These are phyloP conservation scores for Epinephelus moara DNA, from an alignment of 2,113 vertebrate genomes.

Conservation along the genomic window DNA sequence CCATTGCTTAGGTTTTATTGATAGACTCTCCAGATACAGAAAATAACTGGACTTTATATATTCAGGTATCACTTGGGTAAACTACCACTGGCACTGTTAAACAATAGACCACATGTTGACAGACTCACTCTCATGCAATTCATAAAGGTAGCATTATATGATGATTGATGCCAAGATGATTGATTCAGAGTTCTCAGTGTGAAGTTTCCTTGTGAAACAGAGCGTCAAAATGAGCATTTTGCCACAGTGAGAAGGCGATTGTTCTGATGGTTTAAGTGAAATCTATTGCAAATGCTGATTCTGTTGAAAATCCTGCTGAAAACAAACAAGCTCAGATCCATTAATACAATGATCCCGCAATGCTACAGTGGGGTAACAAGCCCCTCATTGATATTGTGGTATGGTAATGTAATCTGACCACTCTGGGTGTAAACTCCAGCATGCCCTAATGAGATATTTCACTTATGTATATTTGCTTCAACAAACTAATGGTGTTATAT, in stretches of 20 bases:
- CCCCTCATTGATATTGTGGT: slow-evolving; percentile 4
- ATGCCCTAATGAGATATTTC: slow-evolving; percentile 19
- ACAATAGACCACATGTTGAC: background rate
- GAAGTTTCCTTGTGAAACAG: slow-evolving; percentile 17
- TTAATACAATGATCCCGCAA: slow-evolving; percentile 34
- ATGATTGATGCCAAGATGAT: too few relatives aligned
- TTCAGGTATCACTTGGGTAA: background rate
- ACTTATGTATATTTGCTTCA: background rate
- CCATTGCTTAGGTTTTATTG: slow-evolving; percentile 20
- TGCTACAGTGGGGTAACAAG: slow-evolving; percentile 11
- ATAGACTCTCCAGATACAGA: background rate
- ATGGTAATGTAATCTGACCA: slow-evolving; percentile 37
- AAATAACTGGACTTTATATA: background rate
- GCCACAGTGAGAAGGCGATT: slow-evolving; percentile 6
- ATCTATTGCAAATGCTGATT: slow-evolving; percentile 27
- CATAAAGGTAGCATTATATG: background rate
- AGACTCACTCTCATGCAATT: background rate
- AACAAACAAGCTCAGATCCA: slow-evolving; percentile 36
- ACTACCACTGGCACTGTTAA: background rate
- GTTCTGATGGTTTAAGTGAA: slow-evolving; percentile 19
- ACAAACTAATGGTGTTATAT: slow-evolving; percentile 9
- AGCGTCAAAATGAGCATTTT: background rate
- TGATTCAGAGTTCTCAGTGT: background rate
- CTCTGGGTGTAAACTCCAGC: background rate
- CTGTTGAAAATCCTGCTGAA: slow-evolving; percentile 26